Evolutionary conservation across 2,797 vertebrate species (phyloP).

Genomic region (Labroides dimidiatus): DNA sequence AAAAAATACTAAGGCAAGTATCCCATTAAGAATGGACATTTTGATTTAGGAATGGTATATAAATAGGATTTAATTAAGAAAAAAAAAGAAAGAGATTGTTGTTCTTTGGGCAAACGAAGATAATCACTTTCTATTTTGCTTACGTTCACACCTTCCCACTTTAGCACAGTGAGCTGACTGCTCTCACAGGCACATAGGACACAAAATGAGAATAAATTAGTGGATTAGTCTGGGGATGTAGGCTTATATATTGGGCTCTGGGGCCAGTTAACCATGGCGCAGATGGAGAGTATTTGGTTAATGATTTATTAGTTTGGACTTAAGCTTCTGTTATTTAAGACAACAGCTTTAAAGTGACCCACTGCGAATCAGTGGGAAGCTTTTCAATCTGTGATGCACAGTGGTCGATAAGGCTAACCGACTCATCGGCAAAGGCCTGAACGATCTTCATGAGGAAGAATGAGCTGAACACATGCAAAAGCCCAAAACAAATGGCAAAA

Average conservation of each 20-base stretch:
- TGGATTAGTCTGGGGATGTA: conserved; percentile 2
- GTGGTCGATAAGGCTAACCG: no score
- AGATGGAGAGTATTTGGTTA: conserved; percentile 21
- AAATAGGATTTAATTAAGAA: conserved; percentile 3
- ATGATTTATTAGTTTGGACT: conserved; percentile 61
- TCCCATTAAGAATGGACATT: conserved; percentile 9
- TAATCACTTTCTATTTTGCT: background rate
- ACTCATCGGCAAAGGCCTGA: no score
- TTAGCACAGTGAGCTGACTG: background rate
- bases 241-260: conserved; percentile 16
- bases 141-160: background rate
- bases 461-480: no score
- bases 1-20: conserved; percentile 31
- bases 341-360: conserved; percentile 42
- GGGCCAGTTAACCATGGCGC: conserved; percentile 10
- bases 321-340: conserved; percentile 58
- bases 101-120: background rate
- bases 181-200: background rate
- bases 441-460: no score
- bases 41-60: background rate
- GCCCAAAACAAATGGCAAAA: no score
- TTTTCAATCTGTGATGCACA: conserved; percentile 35
- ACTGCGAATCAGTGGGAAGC: conserved; percentile 11
- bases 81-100: background rate
- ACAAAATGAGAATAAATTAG: background rate